Percentiles rank a stretch among this genome's conserved stretches.
Evolutionary conservation across 2,113 vertebrate species (phyloP).

Genomic region (Daboia siamensis): DNA sequence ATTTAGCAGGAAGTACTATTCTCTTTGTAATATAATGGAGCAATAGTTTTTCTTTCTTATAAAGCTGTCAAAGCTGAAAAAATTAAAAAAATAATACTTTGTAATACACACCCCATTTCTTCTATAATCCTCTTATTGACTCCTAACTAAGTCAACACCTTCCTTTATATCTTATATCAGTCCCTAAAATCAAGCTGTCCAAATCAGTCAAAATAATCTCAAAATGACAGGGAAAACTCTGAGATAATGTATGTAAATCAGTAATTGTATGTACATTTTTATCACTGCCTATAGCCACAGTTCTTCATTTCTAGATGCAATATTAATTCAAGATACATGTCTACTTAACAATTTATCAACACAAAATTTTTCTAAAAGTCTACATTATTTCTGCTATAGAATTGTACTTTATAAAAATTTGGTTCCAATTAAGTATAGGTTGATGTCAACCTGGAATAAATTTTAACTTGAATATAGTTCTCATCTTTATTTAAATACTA

Average conservation of each 20-base stretch:
- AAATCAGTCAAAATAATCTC: background rate
- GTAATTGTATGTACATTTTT: background rate
- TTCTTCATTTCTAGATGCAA: constrained; percentile 7
- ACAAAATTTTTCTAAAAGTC: background rate
- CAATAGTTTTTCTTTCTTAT: background rate
- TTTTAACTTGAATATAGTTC: background rate
- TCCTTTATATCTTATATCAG: background rate
- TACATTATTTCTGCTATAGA: background rate
- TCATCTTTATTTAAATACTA: background rate
- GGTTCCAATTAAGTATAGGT: background rate
- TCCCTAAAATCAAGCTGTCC: background rate
- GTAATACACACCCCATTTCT: background rate
- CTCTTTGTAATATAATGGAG: background rate
- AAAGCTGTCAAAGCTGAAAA: background rate
- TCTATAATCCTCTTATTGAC: background rate
- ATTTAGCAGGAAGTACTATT: background rate
- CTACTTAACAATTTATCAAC: background rate
- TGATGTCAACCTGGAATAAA: background rate
- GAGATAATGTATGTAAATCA: background rate
- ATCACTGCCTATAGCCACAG: background rate
- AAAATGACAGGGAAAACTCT: background rate
- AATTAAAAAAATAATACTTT: accelerated
- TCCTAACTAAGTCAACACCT: background rate
- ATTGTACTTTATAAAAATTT: background rate
- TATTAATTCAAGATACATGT: background rate